Conservation (phyloP, 2,113 vertebrate genomes). For the Gymnocephalus cernua region DNA sequence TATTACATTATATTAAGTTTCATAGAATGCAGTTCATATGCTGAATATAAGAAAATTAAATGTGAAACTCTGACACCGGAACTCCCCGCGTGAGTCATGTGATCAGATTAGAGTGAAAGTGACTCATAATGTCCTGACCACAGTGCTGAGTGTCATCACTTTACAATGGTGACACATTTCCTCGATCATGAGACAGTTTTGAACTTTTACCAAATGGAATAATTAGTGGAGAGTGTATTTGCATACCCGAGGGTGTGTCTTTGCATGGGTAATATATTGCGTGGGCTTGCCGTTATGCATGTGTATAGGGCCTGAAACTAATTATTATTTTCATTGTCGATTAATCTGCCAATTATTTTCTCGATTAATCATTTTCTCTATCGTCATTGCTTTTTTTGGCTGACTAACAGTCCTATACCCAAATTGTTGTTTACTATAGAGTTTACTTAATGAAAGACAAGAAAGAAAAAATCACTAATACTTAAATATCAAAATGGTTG, state of each 20-base stretch:
- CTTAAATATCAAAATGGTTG: not conserved
- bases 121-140: conserved; percentile 52
- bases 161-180: conserved; percentile 36
- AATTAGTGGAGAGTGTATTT: conserved; percentile 8
- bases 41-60: not conserved
- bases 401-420: not conserved
- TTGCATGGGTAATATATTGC: not conserved
- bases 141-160: conserved; percentile 24
- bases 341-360: not conserved
- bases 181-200: conserved; percentile 26
- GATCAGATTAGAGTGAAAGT: conserved; percentile 62
- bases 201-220: conserved; percentile 14
- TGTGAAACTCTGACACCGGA: conserved; percentile 33
- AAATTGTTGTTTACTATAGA: not conserved
- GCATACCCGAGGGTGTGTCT: not conserved
- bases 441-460: not conserved
- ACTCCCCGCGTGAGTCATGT: conserved; percentile 50
- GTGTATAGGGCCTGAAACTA: not conserved
- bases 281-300: not conserved
- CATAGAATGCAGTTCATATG: not conserved
- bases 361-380: not conserved
- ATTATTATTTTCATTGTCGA: not conserved
- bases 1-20: not conserved
- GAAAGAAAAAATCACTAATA: not conserved
- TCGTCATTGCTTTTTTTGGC: not conserved